These are phyloP conservation scores for Lasioglossum pauxillum DNA, from an alignment of 2,888 invertebrate species.

Conservation along the genomic window DNA sequence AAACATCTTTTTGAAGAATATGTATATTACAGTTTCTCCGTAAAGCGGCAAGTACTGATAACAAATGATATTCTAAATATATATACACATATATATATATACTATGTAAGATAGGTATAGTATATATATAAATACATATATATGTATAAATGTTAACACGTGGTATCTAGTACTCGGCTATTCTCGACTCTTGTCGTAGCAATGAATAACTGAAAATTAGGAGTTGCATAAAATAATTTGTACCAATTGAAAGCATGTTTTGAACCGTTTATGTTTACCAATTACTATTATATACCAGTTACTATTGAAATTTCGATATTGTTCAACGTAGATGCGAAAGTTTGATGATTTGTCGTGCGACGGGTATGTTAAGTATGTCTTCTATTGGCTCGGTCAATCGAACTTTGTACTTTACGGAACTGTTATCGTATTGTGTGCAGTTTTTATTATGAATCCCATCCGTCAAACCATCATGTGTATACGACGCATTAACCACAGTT, in stretches of 20 bases:
- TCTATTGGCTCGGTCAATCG: constrained; percentile 26
- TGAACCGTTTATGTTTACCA: constrained; percentile 20
- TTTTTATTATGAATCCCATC: neutral
- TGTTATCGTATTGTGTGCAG: constrained; percentile 18
- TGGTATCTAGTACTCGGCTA: constrained; percentile 55
- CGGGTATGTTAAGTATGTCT: constrained; percentile 45
- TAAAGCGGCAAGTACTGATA: neutral
- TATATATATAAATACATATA: neutral
- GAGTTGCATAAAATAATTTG: constrained; percentile 38
- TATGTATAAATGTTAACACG: constrained; percentile 54
- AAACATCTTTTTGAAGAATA: neutral
- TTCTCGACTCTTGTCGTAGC: constrained; percentile 54
- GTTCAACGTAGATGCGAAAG: constrained; percentile 42
- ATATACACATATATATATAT: neutral
- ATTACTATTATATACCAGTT: constrained; percentile 6
- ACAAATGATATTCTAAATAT: neutral
- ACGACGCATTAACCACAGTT: neutral
- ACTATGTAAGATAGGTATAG: too few relatives aligned
- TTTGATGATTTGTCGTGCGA: constrained; percentile 19
- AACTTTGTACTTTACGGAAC: constrained; percentile 20
- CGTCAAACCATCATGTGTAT: neutral
- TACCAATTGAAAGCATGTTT: constrained; percentile 21
- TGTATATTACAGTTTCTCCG: too few relatives aligned
- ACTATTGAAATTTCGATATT: constrained; percentile 14
- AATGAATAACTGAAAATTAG: constrained; percentile 48